Conservation (phyloP, 2,888 invertebrate genomes). For the Cryptocheilus praepositus region DNA sequence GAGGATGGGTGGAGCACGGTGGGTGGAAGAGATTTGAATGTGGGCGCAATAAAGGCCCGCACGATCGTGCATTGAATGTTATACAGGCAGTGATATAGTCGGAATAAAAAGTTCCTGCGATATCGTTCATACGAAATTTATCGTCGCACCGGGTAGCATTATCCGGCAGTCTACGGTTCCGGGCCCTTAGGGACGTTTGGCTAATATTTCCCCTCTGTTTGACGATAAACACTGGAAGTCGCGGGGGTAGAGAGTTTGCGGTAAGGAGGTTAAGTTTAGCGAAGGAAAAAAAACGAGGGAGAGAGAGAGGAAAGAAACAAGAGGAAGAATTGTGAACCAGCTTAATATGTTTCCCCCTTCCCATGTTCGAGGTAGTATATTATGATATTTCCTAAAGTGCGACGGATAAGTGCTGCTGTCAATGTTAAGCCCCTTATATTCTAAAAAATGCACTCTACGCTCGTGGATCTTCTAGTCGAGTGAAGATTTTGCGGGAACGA, state of each 20-base stretch:
- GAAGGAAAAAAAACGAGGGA: background rate
- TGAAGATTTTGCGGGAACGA: background rate
- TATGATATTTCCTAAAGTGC: no score
- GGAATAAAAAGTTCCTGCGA: conserved; percentile 32
- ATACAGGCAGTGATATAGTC: conserved; percentile 18
- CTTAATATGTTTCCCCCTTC: background rate
- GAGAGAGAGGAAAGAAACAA: background rate
- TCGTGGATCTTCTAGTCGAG: background rate
- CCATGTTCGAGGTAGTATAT: background rate
- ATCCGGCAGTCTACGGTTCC: conserved; percentile 19
- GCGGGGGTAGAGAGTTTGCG: conserved; percentile 4
- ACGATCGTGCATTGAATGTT: conserved; percentile 21
- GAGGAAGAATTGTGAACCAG: background rate
- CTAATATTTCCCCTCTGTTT: conserved; percentile 42
- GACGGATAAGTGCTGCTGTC: no score
- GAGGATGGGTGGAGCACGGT: no score
- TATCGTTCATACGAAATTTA: conserved; percentile 43
- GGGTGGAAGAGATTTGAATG: no score
- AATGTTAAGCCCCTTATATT: no score
- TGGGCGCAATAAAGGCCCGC: conserved; percentile 14
- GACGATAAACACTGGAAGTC: conserved; percentile 48
- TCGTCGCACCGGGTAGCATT: conserved; percentile 43
- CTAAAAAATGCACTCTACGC: no score
- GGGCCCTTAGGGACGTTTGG: conserved; percentile 32
- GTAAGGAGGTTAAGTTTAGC: background rate